These are phyloP conservation scores for Epizoanthus stellaris DNA, from an alignment of 92 coral and sea anemone species.

Conservation along the genomic window DNA sequence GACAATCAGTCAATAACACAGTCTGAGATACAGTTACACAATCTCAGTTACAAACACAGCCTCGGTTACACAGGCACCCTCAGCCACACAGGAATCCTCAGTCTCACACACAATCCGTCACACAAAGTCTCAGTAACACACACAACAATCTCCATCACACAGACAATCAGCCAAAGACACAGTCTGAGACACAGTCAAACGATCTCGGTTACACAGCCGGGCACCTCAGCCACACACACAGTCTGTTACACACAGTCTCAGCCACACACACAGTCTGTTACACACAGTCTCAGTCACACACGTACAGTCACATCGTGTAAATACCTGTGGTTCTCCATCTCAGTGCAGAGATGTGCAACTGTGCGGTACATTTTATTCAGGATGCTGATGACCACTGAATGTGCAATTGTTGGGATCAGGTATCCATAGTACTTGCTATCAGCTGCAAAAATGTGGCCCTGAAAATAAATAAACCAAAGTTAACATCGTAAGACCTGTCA, in stretches of 20 bases:
- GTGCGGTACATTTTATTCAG: conserved; percentile 91
- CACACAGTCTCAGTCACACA: neutral
- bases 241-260: neutral
- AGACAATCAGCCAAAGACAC: neutral
- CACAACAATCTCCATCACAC: neutral
- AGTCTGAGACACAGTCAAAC: neutral
- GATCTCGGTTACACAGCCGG: neutral
- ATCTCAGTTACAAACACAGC: too few relatives aligned
- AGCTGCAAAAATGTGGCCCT: conserved; percentile 98
- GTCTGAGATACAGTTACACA: too few relatives aligned
- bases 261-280: neutral
- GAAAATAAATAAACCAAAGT: neutral
- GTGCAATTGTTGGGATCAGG: conserved; percentile 94
- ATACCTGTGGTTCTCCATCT: conserved; percentile 71
- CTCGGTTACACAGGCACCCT: neutral
- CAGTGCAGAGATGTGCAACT: conserved; percentile 91
- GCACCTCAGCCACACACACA: neutral
- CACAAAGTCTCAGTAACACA: neutral
- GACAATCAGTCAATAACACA: too few relatives aligned
- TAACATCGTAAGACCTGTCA: neutral
- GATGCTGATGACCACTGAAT: conserved; percentile 87
- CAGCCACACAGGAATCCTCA: too few relatives aligned
- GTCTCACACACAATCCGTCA: neutral
- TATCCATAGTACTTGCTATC: conserved; percentile 95
- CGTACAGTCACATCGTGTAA: neutral